These are phyloP conservation scores for Oreonectes daqikongensis DNA, from an alignment of 2,797 vertebrate genomes.

Conservation along the genomic window DNA sequence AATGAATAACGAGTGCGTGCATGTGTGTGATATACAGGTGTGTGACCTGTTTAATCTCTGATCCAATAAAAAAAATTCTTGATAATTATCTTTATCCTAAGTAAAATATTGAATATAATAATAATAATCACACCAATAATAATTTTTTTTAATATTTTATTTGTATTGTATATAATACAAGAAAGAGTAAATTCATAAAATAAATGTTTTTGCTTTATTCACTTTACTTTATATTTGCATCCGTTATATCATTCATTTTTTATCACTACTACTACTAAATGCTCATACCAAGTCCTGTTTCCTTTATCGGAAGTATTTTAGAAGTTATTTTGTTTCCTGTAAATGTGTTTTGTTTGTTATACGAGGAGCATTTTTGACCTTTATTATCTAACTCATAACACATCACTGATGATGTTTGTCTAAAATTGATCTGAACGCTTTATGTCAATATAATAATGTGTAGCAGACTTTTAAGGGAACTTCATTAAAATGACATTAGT, in stretches of 20 bases:
- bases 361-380: neutral
- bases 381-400: neutral
- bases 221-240: too few species aligned
- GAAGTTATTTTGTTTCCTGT: neutral
- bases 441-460: neutral
- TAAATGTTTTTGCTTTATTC: too few species aligned
- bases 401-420: neutral
- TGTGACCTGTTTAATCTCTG: neutral
- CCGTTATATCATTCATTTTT: too few species aligned
- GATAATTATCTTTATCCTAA: neutral
- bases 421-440: neutral
- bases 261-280: too few species aligned
- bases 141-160: too few species aligned
- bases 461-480: neutral
- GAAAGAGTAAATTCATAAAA: too few species aligned
- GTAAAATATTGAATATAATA: neutral
- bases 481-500: constrained; percentile 7
- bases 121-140: too few species aligned
- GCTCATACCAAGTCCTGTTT: too few species aligned
- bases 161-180: too few species aligned
- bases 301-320: neutral
- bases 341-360: neutral
- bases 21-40: neutral
- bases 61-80: neutral
- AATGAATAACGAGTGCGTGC: neutral